Percentiles rank a stretch among this genome's conserved stretches.
phyloP scores from a whole-genome alignment of 2,113 vertebrate species.

The Spermophilus dauricus region DNA sequence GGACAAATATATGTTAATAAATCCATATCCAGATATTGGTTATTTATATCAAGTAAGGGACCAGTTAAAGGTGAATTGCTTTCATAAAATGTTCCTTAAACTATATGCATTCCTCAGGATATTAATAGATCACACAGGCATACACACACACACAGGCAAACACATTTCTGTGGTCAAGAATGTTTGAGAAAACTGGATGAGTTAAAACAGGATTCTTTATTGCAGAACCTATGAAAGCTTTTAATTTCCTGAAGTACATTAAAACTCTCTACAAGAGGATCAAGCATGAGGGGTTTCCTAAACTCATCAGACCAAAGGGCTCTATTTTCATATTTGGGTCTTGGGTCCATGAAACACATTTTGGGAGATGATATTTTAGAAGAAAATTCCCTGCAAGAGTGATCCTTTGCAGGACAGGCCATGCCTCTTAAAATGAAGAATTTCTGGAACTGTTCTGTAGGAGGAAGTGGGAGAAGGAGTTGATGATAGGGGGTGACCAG shows the following conservation, averaged over 20 bases:
- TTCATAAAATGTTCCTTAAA: slow-evolving; percentile 42
- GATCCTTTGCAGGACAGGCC: not conserved
- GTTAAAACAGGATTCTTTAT: not conserved
- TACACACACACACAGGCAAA: not conserved
- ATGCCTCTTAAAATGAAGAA: not conserved
- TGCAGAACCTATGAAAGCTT: slow-evolving; percentile 5
- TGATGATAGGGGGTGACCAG: not conserved
- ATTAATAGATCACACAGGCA: not conserved
- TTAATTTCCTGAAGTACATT: slow-evolving; percentile 32
- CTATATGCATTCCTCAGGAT: not conserved
- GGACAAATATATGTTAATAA: slow-evolving; percentile 49
- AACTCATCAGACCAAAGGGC: slow-evolving; percentile 2
- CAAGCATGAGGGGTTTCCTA: slow-evolving; percentile 39
- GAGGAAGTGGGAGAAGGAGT: not conserved
- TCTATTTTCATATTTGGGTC: slow-evolving; percentile 33
- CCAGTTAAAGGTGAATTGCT: not conserved
- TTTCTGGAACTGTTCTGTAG: slow-evolving; percentile 6
- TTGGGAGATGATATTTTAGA: slow-evolving; percentile 46
- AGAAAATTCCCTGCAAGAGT: not conserved
- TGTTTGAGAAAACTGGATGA: slow-evolving; percentile 57
- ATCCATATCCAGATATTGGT: slow-evolving; percentile 23
- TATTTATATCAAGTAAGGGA: slow-evolving; percentile 33
- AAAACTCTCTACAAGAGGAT: slow-evolving; percentile 27
- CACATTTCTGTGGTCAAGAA: slow-evolving; percentile 19
- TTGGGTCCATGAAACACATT: slow-evolving; percentile 32